Conservation (phyloP, 2,797 vertebrate genomes). For the Sebastes steindachneri region DNA sequence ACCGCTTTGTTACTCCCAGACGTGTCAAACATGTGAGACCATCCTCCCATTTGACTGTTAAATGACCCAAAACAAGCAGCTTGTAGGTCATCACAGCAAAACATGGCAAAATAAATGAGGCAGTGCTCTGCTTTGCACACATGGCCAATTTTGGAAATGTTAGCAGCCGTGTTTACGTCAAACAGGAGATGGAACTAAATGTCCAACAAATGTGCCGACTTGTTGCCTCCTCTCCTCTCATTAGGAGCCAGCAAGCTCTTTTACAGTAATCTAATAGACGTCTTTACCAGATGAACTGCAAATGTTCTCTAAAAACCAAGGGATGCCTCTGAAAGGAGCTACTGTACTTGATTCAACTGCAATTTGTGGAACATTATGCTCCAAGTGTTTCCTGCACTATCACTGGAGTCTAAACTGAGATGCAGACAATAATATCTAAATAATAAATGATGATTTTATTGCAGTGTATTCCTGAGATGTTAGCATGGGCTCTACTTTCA, state of each 20-base stretch:
- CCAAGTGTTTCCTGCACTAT: not conserved
- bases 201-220: constrained; percentile 26
- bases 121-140: constrained; percentile 22
- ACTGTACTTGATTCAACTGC: not conserved
- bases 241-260: not conserved
- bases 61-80: constrained; percentile 48
- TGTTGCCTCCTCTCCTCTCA: constrained; percentile 29
- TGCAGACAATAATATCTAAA: not conserved
- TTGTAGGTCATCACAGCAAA: constrained; percentile 46
- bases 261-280: constrained; percentile 3
- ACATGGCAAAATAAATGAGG: constrained; percentile 45
- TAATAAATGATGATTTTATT: not conserved
- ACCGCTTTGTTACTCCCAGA: constrained; percentile 23
- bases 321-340: not conserved
- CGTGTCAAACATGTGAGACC: constrained; percentile 13
- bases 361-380: not conserved
- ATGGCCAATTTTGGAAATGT: constrained; percentile 71
- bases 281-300: not conserved
- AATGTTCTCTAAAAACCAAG: not conserved
- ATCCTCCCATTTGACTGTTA: not conserved
- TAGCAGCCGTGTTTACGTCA: constrained; percentile 57
- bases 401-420: not conserved
- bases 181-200: constrained; percentile 34
- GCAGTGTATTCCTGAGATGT: not conserved
- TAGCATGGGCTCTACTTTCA: not conserved